Evolutionary conservation across 2,113 vertebrate species (phyloP).

Genomic region (Saimiri boliviensis): DNA sequence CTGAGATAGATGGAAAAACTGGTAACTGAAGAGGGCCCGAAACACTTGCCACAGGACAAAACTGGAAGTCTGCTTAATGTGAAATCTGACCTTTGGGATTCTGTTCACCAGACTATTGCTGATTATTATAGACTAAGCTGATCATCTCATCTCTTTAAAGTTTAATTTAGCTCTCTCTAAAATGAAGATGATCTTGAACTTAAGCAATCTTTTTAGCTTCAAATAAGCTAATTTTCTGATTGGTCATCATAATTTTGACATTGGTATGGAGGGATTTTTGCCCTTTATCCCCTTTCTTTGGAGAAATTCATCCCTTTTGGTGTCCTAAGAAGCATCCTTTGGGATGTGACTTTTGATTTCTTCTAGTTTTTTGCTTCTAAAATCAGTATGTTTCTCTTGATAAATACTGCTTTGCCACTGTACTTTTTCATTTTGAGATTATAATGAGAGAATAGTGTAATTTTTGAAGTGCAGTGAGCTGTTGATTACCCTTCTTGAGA

Average conservation of each 20-base stretch:
- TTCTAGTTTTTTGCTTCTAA: constrained; percentile 26
- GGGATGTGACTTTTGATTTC: neutral
- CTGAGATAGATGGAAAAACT: neutral
- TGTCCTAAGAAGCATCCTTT: neutral
- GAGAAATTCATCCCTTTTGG: neutral
- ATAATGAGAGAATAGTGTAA: neutral
- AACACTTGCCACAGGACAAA: neutral
- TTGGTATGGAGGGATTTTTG: neutral
- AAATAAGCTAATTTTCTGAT: neutral
- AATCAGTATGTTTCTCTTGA: neutral
- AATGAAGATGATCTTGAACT: neutral
- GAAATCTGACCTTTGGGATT: neutral
- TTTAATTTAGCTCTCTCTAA: neutral
- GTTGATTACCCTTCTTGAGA: neutral
- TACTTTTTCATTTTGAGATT: constrained; percentile 5
- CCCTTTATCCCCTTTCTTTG: neutral
- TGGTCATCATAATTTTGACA: constrained; percentile 13
- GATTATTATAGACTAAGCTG: neutral
- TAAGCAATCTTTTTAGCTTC: constrained; percentile 1
- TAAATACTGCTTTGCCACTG: neutral
- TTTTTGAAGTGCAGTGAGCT: neutral
- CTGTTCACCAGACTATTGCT: neutral
- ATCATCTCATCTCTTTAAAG: neutral
- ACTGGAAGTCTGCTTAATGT: neutral
- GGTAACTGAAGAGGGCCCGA: neutral